Evolutionary conservation across 1,140 invertebrate genomes (phyloP).

Genomic region (Drosophila mauritiana): DNA sequence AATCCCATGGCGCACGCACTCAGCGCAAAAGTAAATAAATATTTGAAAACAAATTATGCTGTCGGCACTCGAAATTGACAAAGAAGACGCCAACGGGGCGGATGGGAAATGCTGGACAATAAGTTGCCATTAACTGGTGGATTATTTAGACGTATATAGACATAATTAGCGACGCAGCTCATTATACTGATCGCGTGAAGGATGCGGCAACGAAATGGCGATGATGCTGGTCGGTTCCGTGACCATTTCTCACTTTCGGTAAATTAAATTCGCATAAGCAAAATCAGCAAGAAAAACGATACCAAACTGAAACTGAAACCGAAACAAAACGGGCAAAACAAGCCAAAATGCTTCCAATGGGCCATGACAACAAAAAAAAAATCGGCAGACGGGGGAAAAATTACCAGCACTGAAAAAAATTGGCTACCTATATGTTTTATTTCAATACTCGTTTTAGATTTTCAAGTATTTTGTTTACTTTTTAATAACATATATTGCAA

Average conservation of each 20-base stretch:
- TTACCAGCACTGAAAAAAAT: neutral
- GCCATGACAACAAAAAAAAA: conserved; percentile 22
- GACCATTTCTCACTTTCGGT: conserved; percentile 47
- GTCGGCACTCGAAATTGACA: conserved; percentile 18
- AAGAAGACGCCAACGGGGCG: conserved; percentile 2
- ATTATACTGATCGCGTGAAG: conserved; percentile 35
- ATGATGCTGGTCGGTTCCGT: conserved; percentile 3
- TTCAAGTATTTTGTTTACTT: too few relatives aligned
- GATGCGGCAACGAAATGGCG: conserved; percentile 4
- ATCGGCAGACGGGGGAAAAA: neutral
- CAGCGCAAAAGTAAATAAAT: conserved; percentile 33
- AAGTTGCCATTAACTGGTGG: conserved; percentile 30
- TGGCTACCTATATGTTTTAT: neutral
- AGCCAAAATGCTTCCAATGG: conserved; percentile 41
- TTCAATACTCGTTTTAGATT: too few relatives aligned
- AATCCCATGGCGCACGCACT: conserved; percentile 10
- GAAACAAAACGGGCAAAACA: conserved; percentile 19
- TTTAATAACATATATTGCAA: too few relatives aligned
- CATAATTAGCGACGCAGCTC: conserved; percentile 24
- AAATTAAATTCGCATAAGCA: conserved; percentile 61
- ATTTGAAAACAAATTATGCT: conserved; percentile 57
- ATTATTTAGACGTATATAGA: conserved; percentile 36
- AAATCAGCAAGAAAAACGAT: conserved; percentile 47
- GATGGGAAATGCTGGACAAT: conserved; percentile 14
- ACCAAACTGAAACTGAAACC: conserved; percentile 7